Evolutionary conservation across 2,888 invertebrate genomes (phyloP).

Genomic region (Uloborus plumipes): DNA sequence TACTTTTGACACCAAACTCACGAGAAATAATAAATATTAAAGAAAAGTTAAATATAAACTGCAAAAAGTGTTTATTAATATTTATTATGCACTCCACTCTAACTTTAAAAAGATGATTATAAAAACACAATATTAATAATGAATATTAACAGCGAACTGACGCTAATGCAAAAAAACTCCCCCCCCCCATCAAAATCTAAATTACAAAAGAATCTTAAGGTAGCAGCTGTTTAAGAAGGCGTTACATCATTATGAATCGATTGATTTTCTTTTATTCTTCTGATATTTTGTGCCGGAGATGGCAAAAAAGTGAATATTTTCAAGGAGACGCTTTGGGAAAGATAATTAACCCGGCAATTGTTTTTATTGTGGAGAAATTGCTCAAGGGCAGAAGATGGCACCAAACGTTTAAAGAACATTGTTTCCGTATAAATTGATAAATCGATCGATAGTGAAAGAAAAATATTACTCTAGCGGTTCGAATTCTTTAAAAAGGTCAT

Average conservation of each 20-base stretch:
- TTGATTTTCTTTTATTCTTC: conserved; percentile 10
- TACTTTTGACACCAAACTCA: too few relatives aligned
- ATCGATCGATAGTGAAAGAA: too few relatives aligned
- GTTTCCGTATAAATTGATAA: too few relatives aligned
- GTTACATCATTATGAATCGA: conserved; percentile 14
- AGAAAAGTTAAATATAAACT: too few relatives aligned
- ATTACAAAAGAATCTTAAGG: conserved; percentile 6
- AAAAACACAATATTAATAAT: conserved; percentile 31
- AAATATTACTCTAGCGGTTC: too few relatives aligned
- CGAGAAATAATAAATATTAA: too few relatives aligned
- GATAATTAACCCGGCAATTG: conserved; percentile 22
- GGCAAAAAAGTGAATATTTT: conserved; percentile 3
- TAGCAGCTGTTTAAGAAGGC: background rate
- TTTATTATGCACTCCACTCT: conserved; percentile 28
- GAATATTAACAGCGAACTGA: conserved; percentile 13
- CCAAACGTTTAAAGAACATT: too few relatives aligned
- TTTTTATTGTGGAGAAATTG: too few relatives aligned
- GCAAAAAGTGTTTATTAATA: conserved; percentile 11
- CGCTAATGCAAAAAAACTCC: conserved; percentile 6
- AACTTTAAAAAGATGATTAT: conserved; percentile 11
- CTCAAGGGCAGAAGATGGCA: too few relatives aligned
- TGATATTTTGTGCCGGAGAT: background rate
- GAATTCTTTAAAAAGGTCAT: too few relatives aligned
- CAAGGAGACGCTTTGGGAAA: conserved; percentile 11
- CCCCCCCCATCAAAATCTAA: conserved; percentile 2